These are phyloP conservation scores for Tauraco erythrolophus DNA, from an alignment of 2,113 vertebrate genomes.

Conservation along the genomic window DNA sequence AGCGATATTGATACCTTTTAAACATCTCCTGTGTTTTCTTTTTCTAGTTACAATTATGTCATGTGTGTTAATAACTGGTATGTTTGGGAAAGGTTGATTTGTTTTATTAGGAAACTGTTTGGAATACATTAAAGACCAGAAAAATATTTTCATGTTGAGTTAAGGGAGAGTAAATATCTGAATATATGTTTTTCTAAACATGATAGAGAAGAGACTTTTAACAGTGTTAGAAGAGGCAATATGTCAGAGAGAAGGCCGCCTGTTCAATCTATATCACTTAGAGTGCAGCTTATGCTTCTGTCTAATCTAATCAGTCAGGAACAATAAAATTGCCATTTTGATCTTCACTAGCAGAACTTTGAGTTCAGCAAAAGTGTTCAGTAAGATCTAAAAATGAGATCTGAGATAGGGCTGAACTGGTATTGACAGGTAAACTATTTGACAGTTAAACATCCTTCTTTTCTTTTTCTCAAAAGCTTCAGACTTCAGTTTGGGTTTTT, in stretches of 20 bases:
- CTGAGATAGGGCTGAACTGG: not conserved
- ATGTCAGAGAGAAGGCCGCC: not conserved
- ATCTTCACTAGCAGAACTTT: not conserved
- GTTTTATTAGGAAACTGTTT: not conserved
- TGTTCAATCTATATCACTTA: not conserved
- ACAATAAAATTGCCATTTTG: not conserved
- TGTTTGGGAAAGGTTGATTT: not conserved
- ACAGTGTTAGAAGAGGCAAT: not conserved
- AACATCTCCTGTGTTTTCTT: not conserved
- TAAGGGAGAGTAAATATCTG: not conserved
- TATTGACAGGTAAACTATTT: not conserved
- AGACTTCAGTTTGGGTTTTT: no score
- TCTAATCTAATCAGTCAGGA: constrained; percentile 26
- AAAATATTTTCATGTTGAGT: not conserved
- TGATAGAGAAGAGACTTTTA: not conserved
- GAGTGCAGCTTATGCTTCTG: not conserved
- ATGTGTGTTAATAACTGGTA: not conserved
- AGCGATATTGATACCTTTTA: not conserved
- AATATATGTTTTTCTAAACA: not conserved
- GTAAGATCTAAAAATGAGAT: not conserved
- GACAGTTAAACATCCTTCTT: not conserved
- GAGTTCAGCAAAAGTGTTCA: not conserved
- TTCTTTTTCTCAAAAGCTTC: not conserved
- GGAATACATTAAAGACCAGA: not conserved
- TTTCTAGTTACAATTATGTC: not conserved